phyloP scores from a whole-genome alignment of 2,888 invertebrate genomes.

The Calameuta idolon region DNA sequence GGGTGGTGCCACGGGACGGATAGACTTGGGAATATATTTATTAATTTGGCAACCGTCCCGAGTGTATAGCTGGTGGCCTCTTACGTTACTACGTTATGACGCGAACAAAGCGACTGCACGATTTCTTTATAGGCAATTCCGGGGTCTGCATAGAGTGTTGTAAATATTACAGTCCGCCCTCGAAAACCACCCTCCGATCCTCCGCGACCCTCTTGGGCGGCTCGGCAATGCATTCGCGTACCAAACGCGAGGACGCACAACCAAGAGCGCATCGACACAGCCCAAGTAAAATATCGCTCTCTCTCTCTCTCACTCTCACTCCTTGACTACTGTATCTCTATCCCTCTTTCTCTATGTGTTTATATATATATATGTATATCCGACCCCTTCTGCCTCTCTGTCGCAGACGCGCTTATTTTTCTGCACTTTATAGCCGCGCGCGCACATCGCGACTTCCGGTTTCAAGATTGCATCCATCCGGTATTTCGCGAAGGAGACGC shows the following conservation, averaged over 20 bases:
- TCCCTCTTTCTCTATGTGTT: no score
- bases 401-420: neutral
- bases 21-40: conserved; percentile 64
- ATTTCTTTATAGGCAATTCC: conserved; percentile 68
- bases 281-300: neutral
- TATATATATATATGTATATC: no score
- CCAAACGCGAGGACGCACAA: no score
- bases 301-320: no score
- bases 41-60: conserved; percentile 65
- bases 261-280: no score
- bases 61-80: conserved; percentile 55
- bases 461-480: conserved; percentile 14
- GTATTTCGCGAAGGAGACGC: conserved; percentile 21
- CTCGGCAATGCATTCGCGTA: neutral
- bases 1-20: conserved; percentile 30
- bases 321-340: no score
- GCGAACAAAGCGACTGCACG: conserved; percentile 65
- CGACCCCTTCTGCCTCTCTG: neutral
- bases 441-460: conserved; percentile 29
- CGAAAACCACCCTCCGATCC: neutral
- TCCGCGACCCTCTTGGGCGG: conserved; percentile 22
- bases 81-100: conserved; percentile 65
- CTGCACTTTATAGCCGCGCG: conserved; percentile 16
- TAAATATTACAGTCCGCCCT: conserved; percentile 54
- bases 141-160: conserved; percentile 59